A percentile compares a stretch with the other conserved stretches of the same genome.
Evolutionary conservation across 2,888 invertebrate genomes (phyloP).

Genomic region (Drosophila neutralis): DNA sequence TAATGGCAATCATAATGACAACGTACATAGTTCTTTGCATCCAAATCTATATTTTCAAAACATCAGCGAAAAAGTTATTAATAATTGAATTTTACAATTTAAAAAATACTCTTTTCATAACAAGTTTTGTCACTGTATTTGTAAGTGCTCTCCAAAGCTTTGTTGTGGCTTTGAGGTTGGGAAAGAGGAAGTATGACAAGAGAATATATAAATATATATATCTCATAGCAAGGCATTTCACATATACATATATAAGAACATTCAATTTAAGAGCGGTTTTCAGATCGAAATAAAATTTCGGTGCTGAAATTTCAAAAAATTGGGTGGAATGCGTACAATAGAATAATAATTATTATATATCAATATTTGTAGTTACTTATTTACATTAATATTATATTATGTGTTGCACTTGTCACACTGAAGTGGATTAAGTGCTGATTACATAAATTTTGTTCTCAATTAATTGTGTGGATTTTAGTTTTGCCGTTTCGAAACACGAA

Average conservation of each 20-base stretch:
- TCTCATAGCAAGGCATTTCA: too few species aligned
- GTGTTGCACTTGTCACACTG: too few species aligned
- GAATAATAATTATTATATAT: background rate
- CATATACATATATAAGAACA: too few species aligned
- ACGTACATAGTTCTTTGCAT: background rate
- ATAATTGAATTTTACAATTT: background rate
- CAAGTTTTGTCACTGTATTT: background rate
- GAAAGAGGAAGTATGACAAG: background rate
- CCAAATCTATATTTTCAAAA: background rate
- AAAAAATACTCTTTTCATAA: background rate
- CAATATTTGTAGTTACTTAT: background rate
- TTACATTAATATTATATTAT: background rate
- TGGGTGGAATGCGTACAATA: background rate
- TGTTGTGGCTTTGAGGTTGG: background rate
- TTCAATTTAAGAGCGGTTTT: too few species aligned
- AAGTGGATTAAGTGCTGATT: too few species aligned
- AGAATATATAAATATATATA: background rate
- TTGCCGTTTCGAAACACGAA: too few species aligned
- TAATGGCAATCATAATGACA: background rate
- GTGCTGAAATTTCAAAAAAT: background rate
- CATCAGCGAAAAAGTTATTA: background rate
- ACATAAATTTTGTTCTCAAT: too few species aligned
- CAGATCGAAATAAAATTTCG: background rate
- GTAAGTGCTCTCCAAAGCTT: background rate
- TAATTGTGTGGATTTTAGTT: too few species aligned